Base-by-base conservation (phyloP, 2,888 invertebrate species). In the Quadroppia sp. region DNA sequence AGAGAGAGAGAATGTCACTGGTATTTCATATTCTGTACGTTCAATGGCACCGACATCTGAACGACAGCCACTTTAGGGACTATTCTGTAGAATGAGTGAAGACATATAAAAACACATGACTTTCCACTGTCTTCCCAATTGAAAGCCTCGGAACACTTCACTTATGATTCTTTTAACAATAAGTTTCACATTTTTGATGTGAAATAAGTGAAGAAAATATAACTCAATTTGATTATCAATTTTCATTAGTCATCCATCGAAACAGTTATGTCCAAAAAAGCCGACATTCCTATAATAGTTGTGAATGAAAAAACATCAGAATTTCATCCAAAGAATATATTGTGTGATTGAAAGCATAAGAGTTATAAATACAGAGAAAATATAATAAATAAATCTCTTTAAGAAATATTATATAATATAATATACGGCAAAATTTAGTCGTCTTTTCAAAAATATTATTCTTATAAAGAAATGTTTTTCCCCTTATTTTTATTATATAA, bases 161-260 rank as follows among this genome's bases (percentile, higher is more conserved):
- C 53, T 53, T 25, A 45, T 45, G 15, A 45, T 45, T 45, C 45
- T 15, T 45, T 7, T 13, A 45, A 2, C 6, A 45, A 15, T 20
- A 2, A 50, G 4, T 20, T 23, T 50, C 20, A n/a, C n/a, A 50
- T 45, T 11, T 45, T 45, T 45, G 6, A 9, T 45, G n/a, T 32
- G 11, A 25, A n/a, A 30, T 2, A 2, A 30, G 30, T n/a, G 61
- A 61, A 61, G 15, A 25, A 7, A 17, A 17, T 30, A 32, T 61
- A 61, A 61, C 30, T 61, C 61, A 61, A 61, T 61, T 61, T 32
- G 61, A 32, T 61, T 61, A 61, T 61, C 61, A 61, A 61, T 61
- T 61, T 61, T 61, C 61, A 61, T 61, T 61, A 11, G 17, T 13
- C 1, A 17, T 61, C 61, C 1, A 17, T 13, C 15, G 30, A 15